These are phyloP conservation scores for Oncorhynchus mykiss DNA, from an alignment of 2,113 vertebrate species.

Conservation along the genomic window DNA sequence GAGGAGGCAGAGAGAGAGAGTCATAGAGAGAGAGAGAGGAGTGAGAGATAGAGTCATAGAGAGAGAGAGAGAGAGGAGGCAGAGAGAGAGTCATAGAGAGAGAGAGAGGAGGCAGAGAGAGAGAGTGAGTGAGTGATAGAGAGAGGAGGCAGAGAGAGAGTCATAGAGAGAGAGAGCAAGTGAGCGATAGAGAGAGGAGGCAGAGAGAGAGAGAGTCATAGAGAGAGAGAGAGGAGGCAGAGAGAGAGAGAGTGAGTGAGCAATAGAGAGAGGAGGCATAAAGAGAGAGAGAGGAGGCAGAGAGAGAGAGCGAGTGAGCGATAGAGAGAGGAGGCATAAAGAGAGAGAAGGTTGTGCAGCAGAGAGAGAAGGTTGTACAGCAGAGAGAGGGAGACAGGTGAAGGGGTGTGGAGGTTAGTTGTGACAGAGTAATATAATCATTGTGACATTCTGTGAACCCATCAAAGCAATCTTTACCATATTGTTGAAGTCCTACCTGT, in stretches of 20 bases:
- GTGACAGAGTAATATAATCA: conserved; percentile 53
- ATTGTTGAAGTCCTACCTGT: conserved; percentile 58
- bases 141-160: no score
- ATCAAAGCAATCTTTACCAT: conserved; percentile 46
- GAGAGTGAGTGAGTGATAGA: no score
- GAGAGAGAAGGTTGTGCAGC: conserved; percentile 28
- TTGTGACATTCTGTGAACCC: conserved; percentile 52
- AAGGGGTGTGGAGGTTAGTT: conserved; percentile 52
- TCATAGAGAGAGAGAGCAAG: no score
- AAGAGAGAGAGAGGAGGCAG: no score
- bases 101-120: not conserved
- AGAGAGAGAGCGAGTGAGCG: not conserved
- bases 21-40: no score
- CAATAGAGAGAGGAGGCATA: no score
- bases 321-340: not conserved
- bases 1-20: no score
- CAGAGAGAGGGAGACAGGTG: conserved; percentile 20
- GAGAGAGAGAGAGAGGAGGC: not conserved
- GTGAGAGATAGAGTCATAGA: not conserved
- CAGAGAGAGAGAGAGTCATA: no score
- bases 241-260: no score
- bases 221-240: conserved; percentile 2
- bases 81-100: conserved; percentile 13
- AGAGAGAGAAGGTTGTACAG: conserved; percentile 39
- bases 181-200: no score